Conservation (phyloP, 2,888 invertebrate species). For the Napeogenes inachia region DNA sequence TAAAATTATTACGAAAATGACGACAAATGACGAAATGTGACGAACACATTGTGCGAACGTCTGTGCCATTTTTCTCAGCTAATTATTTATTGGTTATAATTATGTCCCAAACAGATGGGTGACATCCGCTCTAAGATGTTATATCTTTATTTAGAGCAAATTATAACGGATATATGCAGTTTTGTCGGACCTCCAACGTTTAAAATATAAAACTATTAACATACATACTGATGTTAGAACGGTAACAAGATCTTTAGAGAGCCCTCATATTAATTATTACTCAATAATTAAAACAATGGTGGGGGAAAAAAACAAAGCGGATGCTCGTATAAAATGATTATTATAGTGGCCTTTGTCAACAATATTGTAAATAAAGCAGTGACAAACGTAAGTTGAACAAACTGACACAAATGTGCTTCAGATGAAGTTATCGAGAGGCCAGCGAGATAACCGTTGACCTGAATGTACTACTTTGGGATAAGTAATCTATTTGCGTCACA, state of each 20-base stretch:
- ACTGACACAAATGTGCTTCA: slow-evolving; percentile 54
- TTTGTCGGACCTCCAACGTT: too few species aligned
- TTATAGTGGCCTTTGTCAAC: slow-evolving; percentile 37
- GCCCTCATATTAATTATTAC: not conserved
- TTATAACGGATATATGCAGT: slow-evolving; percentile 7
- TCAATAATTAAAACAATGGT: not conserved
- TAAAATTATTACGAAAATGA: slow-evolving; percentile 49
- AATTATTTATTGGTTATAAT: slow-evolving; percentile 62
- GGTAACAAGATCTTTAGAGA: too few species aligned
- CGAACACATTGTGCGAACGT: slow-evolving; percentile 72
- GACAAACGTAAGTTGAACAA: slow-evolving; percentile 68
- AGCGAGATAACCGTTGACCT: slow-evolving; percentile 61
- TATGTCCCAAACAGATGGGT: slow-evolving; percentile 72
- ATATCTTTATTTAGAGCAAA: slow-evolving; percentile 36
- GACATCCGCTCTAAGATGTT: slow-evolving; percentile 63
- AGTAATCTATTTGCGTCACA: slow-evolving; percentile 71
- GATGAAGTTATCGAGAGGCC: slow-evolving; percentile 57
- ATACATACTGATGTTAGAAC: too few species aligned
- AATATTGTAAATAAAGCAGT: slow-evolving; percentile 58
- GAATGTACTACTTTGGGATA: slow-evolving; percentile 67
- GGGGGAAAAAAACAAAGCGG: slow-evolving; percentile 14
- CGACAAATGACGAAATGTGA: slow-evolving; percentile 50
- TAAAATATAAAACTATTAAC: too few species aligned
- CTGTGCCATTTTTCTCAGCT: slow-evolving; percentile 58
- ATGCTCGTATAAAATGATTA: slow-evolving; percentile 16